phyloP scores from a whole-genome alignment of 2,888 invertebrate species.

The Anoncus sp. region DNA sequence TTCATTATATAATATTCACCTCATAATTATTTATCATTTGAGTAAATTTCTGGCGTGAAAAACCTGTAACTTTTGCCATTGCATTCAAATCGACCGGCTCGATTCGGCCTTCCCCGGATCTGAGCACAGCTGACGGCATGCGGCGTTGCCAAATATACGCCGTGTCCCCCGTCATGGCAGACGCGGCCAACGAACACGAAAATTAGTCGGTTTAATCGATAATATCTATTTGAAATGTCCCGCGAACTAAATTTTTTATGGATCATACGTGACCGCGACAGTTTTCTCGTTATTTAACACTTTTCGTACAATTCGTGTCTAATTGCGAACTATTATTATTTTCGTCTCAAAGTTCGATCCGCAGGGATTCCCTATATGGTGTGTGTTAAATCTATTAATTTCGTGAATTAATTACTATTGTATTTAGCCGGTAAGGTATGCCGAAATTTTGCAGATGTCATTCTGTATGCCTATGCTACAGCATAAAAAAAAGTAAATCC shows the following conservation, averaged over 20 bases:
- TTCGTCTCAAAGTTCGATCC: neutral
- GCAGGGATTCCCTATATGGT: conserved; percentile 1
- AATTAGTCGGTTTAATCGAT: conserved; percentile 22
- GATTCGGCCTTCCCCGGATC: conserved; percentile 1
- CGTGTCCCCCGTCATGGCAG: conserved; percentile 2
- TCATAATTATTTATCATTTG: conserved; percentile 1
- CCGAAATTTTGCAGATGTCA: neutral
- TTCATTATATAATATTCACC: too few species aligned
- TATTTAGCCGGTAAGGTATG: neutral
- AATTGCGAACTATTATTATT: neutral
- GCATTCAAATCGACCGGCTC: conserved; percentile 3
- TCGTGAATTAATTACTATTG: neutral
- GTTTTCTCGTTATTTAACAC: neutral
- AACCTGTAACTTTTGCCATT: neutral
- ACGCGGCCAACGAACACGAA: conserved; percentile 3
- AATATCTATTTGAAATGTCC: conserved; percentile 17
- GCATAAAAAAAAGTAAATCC: too few species aligned
- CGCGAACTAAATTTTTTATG: conserved; percentile 18
- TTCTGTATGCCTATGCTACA: neutral
- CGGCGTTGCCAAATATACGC: conserved; percentile 15
- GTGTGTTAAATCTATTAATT: neutral
- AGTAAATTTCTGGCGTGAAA: conserved; percentile 6
- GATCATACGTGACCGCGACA: neutral
- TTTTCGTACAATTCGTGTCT: conserved; percentile 1
- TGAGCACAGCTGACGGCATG: conserved; percentile 15